phyloP scores from a whole-genome alignment of 2,113 vertebrate genomes.

The Ciconia boyciana region DNA sequence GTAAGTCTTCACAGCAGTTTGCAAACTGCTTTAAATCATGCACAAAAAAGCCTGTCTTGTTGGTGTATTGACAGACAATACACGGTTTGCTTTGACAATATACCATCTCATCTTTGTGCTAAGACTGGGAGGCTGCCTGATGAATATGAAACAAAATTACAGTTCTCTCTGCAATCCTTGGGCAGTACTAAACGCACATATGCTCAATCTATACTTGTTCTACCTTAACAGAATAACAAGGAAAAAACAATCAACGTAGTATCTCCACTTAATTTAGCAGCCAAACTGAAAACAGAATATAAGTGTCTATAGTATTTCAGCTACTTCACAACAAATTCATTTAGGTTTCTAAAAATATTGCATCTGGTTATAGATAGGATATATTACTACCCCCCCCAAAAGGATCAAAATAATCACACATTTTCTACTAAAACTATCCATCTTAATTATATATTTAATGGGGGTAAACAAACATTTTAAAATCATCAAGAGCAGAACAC shows the following conservation, averaged over 20 bases:
- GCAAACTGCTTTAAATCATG: neutral
- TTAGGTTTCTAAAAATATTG: neutral
- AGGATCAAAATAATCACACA: neutral
- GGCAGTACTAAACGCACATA: neutral
- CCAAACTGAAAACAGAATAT: neutral
- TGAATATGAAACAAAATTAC: neutral
- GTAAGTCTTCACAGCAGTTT: neutral
- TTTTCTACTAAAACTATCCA: neutral
- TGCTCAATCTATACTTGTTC: neutral
- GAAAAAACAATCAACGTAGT: neutral
- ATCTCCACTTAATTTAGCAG: neutral
- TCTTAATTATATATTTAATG: neutral
- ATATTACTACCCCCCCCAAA: neutral
- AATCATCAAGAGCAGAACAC: neutral
- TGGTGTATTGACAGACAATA: neutral
- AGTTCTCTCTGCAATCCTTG: neutral
- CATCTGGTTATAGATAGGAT: neutral
- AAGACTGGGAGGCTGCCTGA: neutral
- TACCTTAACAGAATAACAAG: neutral
- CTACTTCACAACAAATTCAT: neutral
- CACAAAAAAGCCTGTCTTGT: accelerated
- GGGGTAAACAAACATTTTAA: neutral
- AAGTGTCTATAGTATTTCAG: neutral
- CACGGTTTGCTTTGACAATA: neutral
- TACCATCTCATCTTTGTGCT: neutral